Evolutionary conservation across 2,113 vertebrate genomes (phyloP).

Genomic region (Channa argus): DNA sequence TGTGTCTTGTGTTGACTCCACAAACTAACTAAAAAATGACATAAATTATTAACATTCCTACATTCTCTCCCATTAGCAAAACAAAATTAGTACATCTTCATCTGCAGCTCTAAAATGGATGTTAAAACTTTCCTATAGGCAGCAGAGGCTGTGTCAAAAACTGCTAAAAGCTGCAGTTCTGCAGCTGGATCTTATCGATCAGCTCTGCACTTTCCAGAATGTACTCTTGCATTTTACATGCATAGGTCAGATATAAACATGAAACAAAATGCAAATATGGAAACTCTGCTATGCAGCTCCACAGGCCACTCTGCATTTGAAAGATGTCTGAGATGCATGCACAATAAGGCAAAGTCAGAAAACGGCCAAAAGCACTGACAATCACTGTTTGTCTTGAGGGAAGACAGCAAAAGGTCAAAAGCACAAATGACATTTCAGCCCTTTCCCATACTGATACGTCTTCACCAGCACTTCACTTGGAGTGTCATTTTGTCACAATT

Average conservation of each 20-base stretch:
- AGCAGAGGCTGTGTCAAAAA: neutral
- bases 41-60: neutral
- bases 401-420: conserved; percentile 40
- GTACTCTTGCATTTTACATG: conserved; percentile 2
- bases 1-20: neutral
- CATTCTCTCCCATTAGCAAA: neutral
- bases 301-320: neutral
- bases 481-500: no score
- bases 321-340: neutral
- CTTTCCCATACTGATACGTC: conserved; percentile 24
- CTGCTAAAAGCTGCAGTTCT: conserved; percentile 18
- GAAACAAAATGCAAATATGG: neutral
- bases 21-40: neutral
- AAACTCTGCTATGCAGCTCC: neutral
- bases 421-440: conserved; percentile 14
- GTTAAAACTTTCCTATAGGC: neutral
- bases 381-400: neutral
- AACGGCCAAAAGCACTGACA: conserved; percentile 15
- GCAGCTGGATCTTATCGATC: neutral
- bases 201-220: neutral
- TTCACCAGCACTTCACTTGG: neutral
- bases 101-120: neutral
- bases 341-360: conserved; percentile 20
- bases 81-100: neutral
- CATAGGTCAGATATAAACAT: conserved; percentile 20